Conservation (phyloP, 53 echinoderm and acorn worm genomes). For the Zoroaster sp. region DNA sequence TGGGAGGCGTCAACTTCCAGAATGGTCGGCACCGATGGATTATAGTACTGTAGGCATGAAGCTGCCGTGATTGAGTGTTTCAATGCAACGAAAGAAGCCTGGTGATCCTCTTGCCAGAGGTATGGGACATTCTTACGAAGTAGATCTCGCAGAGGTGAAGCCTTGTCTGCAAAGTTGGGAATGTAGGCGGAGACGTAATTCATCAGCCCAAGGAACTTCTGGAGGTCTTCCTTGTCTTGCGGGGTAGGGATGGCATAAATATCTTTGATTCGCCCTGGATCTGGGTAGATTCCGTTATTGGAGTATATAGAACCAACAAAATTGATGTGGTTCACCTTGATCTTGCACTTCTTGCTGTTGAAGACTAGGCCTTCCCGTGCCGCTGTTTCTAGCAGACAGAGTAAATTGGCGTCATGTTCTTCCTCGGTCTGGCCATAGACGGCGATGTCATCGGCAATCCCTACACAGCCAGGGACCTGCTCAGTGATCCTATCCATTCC, state of each 20-base stretch:
- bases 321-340: conserved; percentile 45
- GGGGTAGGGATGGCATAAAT: conserved; percentile 38
- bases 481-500: conserved; percentile 55
- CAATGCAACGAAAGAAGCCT: background rate
- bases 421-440: conserved; percentile 43
- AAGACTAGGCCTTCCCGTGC: conserved; percentile 58
- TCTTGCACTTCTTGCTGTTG: conserved; percentile 68
- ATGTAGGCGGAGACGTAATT: conserved; percentile 55
- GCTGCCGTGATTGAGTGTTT: background rate
- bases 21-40: conserved; percentile 3
- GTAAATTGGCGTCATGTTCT: conserved; percentile 48
- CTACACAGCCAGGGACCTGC: conserved; percentile 55
- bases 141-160: conserved; percentile 14
- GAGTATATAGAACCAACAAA: conserved; percentile 69
- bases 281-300: conserved; percentile 39
- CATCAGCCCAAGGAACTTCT: conserved; percentile 56
- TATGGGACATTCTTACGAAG: background rate
- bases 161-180: conserved; percentile 47
- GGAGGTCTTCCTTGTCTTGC: conserved; percentile 59
- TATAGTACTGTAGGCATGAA: conserved; percentile 24
- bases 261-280: conserved; percentile 58
- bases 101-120: background rate
- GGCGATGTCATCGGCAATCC: conserved; percentile 67
- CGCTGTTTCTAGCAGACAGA: conserved; percentile 39
- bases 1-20: conserved; percentile 49